These are phyloP conservation scores for Macropus fuliginosus DNA, from an alignment of 2,797 vertebrate species.

Conservation along the genomic window DNA sequence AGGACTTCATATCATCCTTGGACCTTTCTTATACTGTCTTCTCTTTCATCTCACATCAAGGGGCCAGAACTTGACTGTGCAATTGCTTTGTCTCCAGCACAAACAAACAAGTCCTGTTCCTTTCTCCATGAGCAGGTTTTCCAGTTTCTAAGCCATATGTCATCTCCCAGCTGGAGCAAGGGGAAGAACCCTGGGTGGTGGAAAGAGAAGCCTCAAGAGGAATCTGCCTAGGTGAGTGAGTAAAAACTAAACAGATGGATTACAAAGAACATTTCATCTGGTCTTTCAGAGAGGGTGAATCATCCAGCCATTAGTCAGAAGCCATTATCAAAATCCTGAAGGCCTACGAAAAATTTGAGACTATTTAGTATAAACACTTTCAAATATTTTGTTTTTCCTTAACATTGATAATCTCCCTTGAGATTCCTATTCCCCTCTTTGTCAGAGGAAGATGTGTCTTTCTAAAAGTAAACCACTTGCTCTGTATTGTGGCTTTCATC, in stretches of 20 bases:
- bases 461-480: neutral
- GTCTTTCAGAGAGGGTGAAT: neutral
- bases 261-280: neutral
- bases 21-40: neutral
- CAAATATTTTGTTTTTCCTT: neutral
- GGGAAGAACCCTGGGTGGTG: neutral
- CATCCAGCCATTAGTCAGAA: neutral
- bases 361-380: neutral
- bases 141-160: slow-evolving; percentile 10
- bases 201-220: neutral
- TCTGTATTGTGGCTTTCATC: neutral
- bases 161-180: neutral
- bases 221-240: neutral
- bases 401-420: neutral
- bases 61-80: neutral
- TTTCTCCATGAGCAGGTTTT: neutral
- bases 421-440: neutral
- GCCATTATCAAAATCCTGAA: neutral
- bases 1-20: neutral
- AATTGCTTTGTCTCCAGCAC: neutral
- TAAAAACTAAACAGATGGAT: neutral
- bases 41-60: neutral
- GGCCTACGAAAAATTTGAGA: neutral
- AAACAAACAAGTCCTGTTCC: neutral
- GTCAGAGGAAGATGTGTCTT: neutral